Evolutionary conservation across 2,888 invertebrate species (phyloP), one percentile per base, ranked within the genome.

Genomic region (Fabriciana adippe): DNA sequence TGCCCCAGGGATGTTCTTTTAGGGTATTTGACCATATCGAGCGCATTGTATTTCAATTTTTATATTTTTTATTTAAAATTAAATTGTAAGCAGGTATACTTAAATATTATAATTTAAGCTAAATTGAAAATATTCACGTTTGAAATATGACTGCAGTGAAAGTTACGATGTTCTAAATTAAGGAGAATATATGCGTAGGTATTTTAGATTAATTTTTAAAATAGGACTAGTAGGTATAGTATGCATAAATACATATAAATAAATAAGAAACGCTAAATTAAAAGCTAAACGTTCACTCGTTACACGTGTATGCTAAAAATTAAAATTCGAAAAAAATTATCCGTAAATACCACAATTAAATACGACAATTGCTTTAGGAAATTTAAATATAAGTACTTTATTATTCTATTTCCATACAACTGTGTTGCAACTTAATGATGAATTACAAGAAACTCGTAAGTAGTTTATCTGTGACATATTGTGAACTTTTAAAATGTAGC

Each of bases 1-100:
- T 70, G 75, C 79, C 79, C 77, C 76, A 76, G 78, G 79, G 79
- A 82, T 78, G 78, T 78, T 78, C 74, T 76, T 72, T 80, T 75
- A 79, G 61, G 74, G 72, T 68, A 59, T 73, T 72, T 54, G 18
- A 67, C 79, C 82, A 81, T 67, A 55, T 53, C 55, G 50, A 70
- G 67, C 64, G 61, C 21, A 48, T 55, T 48, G 64, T 63, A 45
- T 53, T 45, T 51, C 21, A 55, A 51, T 57, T 26, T 35, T n/a
- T 51, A 51, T 65, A 21, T 59, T 14, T 35, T 57, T 57, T 18
- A 62, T 45, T 56, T 64, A 55, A 35, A 14, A 35, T 56, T 1
- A 57, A 57, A 26, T 26, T 53, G 21, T 21, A 26, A 53, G 11
- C 35, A 41, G 35, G 35, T 41, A 41, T 41, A 11, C 11, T 41